These are phyloP conservation scores for Halichoerus grypus DNA, from an alignment of 2,113 vertebrate species.

Conservation along the genomic window DNA sequence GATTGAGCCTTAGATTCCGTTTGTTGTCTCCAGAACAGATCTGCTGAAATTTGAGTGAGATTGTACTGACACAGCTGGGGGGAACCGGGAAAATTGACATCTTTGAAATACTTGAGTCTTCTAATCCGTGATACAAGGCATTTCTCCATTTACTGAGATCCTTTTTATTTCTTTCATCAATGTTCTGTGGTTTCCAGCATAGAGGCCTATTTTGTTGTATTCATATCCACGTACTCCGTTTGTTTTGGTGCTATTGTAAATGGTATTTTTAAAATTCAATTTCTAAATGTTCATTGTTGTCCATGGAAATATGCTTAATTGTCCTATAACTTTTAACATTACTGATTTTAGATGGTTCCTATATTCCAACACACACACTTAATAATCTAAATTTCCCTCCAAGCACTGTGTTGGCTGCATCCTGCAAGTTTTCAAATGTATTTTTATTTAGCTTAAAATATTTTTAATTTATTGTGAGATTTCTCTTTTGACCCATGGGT, in stretches of 20 bases:
- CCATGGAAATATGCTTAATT: too few relatives aligned
- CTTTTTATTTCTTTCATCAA: not conserved
- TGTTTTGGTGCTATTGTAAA: not conserved
- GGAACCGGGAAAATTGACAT: accelerated
- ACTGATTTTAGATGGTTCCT: not conserved
- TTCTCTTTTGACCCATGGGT: not conserved
- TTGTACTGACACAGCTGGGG: not conserved
- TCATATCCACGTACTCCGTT: not conserved
- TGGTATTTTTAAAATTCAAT: not conserved
- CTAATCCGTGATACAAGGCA: accelerated
- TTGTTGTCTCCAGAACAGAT: not conserved
- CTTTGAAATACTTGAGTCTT: not conserved
- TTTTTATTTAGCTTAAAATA: not conserved
- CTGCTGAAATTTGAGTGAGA: not conserved
- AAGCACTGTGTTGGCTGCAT: not conserved
- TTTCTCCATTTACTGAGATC: not conserved
- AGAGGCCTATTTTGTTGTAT: not conserved
- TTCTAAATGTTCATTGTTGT: not conserved
- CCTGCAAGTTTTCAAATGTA: too few relatives aligned
- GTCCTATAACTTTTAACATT: not conserved
- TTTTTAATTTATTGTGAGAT: not conserved
- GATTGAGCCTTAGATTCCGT: not conserved
- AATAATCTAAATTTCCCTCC: too few relatives aligned
- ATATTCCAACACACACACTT: not conserved
- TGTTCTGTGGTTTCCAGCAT: not conserved